Evolutionary conservation across 2,888 invertebrate species (phyloP).

Genomic region (Smittia sp.): DNA sequence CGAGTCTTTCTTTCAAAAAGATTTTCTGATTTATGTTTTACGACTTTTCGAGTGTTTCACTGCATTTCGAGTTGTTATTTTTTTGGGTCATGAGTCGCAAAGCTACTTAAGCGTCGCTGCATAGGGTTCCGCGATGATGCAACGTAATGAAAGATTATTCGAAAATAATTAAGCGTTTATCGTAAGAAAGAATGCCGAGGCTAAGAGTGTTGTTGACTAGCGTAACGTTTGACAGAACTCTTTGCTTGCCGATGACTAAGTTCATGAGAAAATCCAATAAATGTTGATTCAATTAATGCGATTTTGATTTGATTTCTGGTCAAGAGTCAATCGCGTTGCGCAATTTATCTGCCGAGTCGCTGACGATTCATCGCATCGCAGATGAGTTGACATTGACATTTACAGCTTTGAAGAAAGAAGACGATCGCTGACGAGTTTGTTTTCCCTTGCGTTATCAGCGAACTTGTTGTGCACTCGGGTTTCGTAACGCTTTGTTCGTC

Average conservation of each 20-base stretch:
- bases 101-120: background rate
- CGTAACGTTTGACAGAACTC: no score
- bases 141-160: background rate
- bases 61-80: background rate
- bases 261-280: background rate
- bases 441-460: background rate
- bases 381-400: constrained; percentile 20
- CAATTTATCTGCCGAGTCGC: background rate
- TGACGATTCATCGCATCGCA: background rate
- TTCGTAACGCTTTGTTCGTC: background rate
- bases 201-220: no score
- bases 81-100: background rate
- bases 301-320: background rate
- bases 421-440: background rate
- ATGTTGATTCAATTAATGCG: background rate
- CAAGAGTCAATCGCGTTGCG: background rate
- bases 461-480: background rate
- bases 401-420: background rate
- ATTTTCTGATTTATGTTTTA: constrained; percentile 9
- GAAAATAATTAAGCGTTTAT: background rate
- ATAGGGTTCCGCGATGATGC: background rate
- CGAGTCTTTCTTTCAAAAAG: constrained; percentile 1
- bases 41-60: background rate
- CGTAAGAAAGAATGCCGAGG: no score
- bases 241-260: background rate